A percentile compares a stretch with the other conserved stretches of the same genome.
Evolutionary conservation across 2,888 invertebrate species (phyloP).

Genomic region (Pandemis heparana): DNA sequence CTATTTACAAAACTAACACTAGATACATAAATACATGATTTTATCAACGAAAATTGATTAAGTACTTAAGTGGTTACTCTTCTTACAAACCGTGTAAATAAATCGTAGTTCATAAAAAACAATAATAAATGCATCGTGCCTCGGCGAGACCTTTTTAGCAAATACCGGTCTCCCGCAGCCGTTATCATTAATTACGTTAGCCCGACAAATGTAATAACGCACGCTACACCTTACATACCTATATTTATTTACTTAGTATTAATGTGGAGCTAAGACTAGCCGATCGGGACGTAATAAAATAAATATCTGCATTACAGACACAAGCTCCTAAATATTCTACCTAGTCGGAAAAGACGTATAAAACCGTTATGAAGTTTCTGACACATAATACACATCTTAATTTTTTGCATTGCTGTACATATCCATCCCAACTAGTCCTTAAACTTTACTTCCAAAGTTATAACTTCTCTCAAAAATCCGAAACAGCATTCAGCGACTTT

Average conservation of each 20-base stretch:
- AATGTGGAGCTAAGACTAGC: constrained; percentile 63
- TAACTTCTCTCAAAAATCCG: neutral
- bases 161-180: constrained; percentile 61
- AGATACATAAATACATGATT: constrained; percentile 21
- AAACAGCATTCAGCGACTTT: neutral
- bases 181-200: constrained; percentile 13
- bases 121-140: constrained; percentile 35
- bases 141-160: constrained; percentile 67
- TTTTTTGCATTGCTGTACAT: neutral
- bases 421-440: neutral
- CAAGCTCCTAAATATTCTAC: constrained; percentile 56
- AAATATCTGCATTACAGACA: constrained; percentile 58
- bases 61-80: constrained; percentile 28
- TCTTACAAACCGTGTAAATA: constrained; percentile 23
- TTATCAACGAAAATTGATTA: constrained; percentile 22
- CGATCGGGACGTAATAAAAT: constrained; percentile 55
- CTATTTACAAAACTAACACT: constrained; percentile 51
- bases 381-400: neutral
- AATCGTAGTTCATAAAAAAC: constrained; percentile 19
- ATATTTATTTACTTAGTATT: constrained; percentile 42
- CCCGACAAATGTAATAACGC: constrained; percentile 23
- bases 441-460: constrained; percentile 2
- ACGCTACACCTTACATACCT: constrained; percentile 21
- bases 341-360: constrained; percentile 35
- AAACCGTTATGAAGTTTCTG: constrained; percentile 15